Evolutionary conservation across 2,888 invertebrate genomes (phyloP).

Genomic region (Xanthia icteritia): DNA sequence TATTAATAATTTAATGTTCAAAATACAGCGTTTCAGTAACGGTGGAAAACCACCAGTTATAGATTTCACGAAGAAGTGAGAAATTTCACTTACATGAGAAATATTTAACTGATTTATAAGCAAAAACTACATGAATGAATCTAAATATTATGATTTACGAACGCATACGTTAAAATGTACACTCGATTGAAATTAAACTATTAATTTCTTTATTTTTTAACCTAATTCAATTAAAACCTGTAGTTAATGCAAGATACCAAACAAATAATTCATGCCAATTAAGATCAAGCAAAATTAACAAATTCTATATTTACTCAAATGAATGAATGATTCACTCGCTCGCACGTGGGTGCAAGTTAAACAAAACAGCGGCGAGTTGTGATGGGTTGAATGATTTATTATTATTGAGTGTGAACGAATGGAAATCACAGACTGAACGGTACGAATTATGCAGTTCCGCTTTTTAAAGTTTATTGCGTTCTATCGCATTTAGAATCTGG

Average conservation of each 20-base stretch:
- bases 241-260: not conserved
- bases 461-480: constrained; percentile 35
- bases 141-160: too few relatives aligned
- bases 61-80: too few relatives aligned
- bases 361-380: constrained; percentile 42
- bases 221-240: not conserved
- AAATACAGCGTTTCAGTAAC: too few relatives aligned
- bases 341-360: constrained; percentile 44
- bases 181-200: too few relatives aligned
- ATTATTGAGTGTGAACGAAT: constrained; percentile 54
- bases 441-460: constrained; percentile 49
- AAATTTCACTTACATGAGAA: too few relatives aligned
- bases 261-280: not conserved
- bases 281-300: constrained; percentile 19
- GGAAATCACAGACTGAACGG: constrained; percentile 25
- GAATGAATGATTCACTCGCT: constrained; percentile 48
- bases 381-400: constrained; percentile 65
- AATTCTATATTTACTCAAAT: constrained; percentile 31
- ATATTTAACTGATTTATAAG: too few relatives aligned
- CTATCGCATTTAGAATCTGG: not conserved
- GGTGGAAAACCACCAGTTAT: too few relatives aligned
- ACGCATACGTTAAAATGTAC: too few relatives aligned
- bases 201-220: not conserved
- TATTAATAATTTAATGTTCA: too few relatives aligned
- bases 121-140: too few relatives aligned